These are phyloP conservation scores for Tapirus indicus DNA, from an alignment of 2,797 vertebrate species.

Conservation along the genomic window DNA sequence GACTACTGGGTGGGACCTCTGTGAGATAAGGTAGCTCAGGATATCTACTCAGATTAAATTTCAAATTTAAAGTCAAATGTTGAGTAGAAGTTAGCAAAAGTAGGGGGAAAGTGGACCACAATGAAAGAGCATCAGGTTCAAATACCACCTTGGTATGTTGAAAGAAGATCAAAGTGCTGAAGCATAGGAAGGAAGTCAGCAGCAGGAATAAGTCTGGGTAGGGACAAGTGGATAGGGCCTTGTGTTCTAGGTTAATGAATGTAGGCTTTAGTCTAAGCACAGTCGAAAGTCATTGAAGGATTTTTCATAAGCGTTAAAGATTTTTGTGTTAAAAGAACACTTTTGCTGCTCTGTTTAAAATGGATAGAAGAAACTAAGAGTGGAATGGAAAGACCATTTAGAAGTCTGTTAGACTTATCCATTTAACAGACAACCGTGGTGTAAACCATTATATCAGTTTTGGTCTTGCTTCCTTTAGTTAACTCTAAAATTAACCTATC, in stretches of 20 bases:
- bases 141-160: background rate
- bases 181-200: background rate
- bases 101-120: accelerated
- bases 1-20: no score
- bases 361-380: background rate
- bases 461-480: background rate
- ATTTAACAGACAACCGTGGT: background rate
- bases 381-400: background rate
- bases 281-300: background rate
- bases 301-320: background rate
- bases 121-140: background rate
- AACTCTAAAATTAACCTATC: background rate
- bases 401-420: background rate
- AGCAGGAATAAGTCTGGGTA: no score
- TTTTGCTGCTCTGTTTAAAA: background rate
- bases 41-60: background rate
- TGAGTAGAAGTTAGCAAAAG: background rate
- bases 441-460: background rate
- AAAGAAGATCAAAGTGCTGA: background rate
- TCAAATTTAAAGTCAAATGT: background rate
- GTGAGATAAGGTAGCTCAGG: background rate
- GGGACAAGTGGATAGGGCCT: no score
- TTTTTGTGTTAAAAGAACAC: background rate
- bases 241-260: background rate
- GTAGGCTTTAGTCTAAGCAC: background rate